These are phyloP conservation scores for Anarsia innoxiella DNA, from an alignment of 2,888 invertebrate genomes.

Conservation along the genomic window DNA sequence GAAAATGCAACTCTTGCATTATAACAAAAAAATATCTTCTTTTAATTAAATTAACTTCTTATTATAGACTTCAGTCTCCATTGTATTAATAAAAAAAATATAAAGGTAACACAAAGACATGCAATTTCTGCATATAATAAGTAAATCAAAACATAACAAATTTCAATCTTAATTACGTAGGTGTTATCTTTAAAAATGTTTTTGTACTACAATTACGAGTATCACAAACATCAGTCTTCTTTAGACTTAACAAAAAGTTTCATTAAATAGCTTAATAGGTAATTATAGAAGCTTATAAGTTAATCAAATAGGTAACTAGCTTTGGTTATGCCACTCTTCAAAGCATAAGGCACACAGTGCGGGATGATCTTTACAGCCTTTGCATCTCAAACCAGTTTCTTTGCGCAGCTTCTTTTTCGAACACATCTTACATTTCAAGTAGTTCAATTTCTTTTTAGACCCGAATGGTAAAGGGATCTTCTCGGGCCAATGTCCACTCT, in stretches of 20 bases:
- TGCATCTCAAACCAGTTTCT: conserved; percentile 12
- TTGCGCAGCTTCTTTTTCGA: conserved; percentile 6
- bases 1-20: no score
- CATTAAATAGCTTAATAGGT: neutral
- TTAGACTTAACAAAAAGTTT: neutral
- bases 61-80: no score
- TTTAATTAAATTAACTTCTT: no score
- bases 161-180: neutral
- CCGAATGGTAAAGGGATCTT: conserved; percentile 6
- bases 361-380: conserved; percentile 12
- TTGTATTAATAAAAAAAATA: no score
- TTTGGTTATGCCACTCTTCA: conserved; percentile 13
- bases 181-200: no score
- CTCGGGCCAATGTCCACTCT: conserved; percentile 6
- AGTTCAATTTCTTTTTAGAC: conserved; percentile 5
- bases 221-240: neutral
- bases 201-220: neutral
- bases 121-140: neutral
- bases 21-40: no score
- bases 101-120: no score
- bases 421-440: conserved; percentile 13
- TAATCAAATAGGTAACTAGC: neutral
- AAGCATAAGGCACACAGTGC: conserved; percentile 12
- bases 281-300: neutral
- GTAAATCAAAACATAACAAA: neutral